Evolutionary conservation across 2,113 vertebrate genomes (phyloP), one percentile per base, ranked within the genome.

Genomic region (Mirounga angustirostris): DNA sequence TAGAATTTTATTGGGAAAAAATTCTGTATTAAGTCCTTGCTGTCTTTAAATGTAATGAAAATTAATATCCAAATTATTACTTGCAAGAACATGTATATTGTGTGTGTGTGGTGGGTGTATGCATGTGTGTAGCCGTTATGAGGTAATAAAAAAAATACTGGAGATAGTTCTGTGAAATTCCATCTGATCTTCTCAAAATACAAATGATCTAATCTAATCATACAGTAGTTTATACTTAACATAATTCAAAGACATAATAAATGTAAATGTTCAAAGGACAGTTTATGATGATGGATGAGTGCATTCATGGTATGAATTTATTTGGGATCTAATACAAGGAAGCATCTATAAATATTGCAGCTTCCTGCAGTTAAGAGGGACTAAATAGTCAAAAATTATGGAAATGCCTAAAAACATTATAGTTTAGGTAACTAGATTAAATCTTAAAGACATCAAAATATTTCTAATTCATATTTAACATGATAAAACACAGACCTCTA

Each of bases 161-260:
- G 69, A 87, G 50, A 76, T 52, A 83, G 65, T 78, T 94, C 26
- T 12, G 46, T 82, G 50, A 89, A 95, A 89, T 63, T 89, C 22
- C 76, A 61, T 52, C 84, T 95, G 43, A 89, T 46, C 19, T 74
- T 90, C 40, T 96, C 61, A 96, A 93, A 94, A 85, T 59, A 40
- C 15, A 61, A 76, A 78, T 13, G 4, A 61, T 71, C 26, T 82
- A n/a, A 71, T 84, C 18, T 84, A 91, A 71, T 82, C 30, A 69
- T 4, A 83, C 0, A 69, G 18, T 56, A 73, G 43, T 83, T 93
- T 79, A 61, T 79, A 52, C 1, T 56, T 52, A 91, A 40, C 36
- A 46, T 59, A 79, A 93, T 85, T 93, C 26, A 63, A 67, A 80
- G 78, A 24, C 21, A 67, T 81, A 71, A 73, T 46, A 46, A 78